A percentile compares a stretch with the other conserved stretches of the same genome.
These are phyloP conservation scores for Pristionchus exspectatus DNA, from an alignment of 2,888 invertebrate genomes.

Conservation along the genomic window DNA sequence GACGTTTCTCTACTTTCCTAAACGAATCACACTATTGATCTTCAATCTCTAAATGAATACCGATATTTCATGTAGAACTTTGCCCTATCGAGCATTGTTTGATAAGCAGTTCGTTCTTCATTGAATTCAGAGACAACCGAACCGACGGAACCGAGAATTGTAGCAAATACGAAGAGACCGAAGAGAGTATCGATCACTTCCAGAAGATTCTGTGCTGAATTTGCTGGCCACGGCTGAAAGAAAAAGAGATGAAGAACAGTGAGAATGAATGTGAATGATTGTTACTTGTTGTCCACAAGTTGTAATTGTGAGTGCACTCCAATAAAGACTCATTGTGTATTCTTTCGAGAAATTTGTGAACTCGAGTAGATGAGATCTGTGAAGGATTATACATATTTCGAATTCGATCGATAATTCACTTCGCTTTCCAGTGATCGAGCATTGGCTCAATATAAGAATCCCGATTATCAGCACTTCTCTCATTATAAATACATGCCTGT, in stretches of 20 bases:
- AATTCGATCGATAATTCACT: not conserved
- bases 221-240: constrained; percentile 73
- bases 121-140: constrained; percentile 76
- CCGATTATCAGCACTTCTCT: not conserved
- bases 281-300: constrained; percentile 75
- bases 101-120: constrained; percentile 67
- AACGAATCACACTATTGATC: constrained; percentile 29
- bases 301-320: constrained; percentile 76
- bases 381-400: not conserved
- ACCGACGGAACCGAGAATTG: constrained; percentile 76
- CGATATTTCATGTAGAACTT: constrained; percentile 76
- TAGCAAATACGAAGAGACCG: constrained; percentile 76
- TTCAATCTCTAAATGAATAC: constrained; percentile 50
- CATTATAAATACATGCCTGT: constrained; percentile 15
- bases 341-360: constrained; percentile 76
- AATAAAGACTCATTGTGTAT: constrained; percentile 76
- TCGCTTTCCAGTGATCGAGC: not conserved
- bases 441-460: constrained; percentile 7
- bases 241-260: not conserved
- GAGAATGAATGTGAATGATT: not conserved
- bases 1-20: constrained; percentile 68
- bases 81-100: constrained; percentile 75
- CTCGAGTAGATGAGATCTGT: constrained; percentile 58
- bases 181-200: constrained; percentile 76
- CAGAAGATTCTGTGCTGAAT: constrained; percentile 72